Conservation (phyloP, 2,888 invertebrate genomes). For the Thelaira solivaga region DNA sequence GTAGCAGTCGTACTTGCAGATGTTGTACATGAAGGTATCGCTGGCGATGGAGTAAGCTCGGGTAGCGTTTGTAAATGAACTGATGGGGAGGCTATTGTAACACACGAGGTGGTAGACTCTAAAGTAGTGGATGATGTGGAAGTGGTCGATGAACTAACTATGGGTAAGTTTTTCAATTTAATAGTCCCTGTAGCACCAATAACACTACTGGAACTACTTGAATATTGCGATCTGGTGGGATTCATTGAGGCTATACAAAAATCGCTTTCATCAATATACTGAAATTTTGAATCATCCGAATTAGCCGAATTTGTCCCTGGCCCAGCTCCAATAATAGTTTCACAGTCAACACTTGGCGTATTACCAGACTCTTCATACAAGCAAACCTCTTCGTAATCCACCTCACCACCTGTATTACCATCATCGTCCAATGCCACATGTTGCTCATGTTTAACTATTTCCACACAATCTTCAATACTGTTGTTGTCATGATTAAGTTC, state of each 20-base stretch:
- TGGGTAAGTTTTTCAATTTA: slow-evolving; percentile 71
- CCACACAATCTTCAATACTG: slow-evolving; percentile 68
- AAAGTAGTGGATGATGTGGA: slow-evolving; percentile 66
- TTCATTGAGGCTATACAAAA: slow-evolving; percentile 71
- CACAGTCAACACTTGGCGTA: slow-evolving; percentile 68
- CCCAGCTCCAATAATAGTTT: slow-evolving; percentile 67
- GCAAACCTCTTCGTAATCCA: slow-evolving; percentile 73
- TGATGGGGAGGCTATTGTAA: slow-evolving; percentile 46
- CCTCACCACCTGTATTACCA: slow-evolving; percentile 69
- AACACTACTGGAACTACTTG: slow-evolving; percentile 57
- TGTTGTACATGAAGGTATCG: slow-evolving; percentile 33
- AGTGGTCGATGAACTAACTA: slow-evolving; percentile 67
- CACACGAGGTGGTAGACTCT: slow-evolving; percentile 39
- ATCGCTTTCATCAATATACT: slow-evolving; percentile 71
- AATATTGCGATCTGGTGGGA: slow-evolving; percentile 56
- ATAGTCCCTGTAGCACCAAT: slow-evolving; percentile 52
- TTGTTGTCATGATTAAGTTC: slow-evolving; percentile 67
- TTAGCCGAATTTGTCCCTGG: slow-evolving; percentile 68
- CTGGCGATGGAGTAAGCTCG: slow-evolving; percentile 32
- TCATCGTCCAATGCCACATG: slow-evolving; percentile 68
- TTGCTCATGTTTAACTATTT: slow-evolving; percentile 70
- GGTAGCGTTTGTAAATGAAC: slow-evolving; percentile 43
- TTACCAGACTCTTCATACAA: slow-evolving; percentile 72
- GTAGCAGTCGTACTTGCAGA: slow-evolving; percentile 31
- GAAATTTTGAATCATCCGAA: slow-evolving; percentile 65